phyloP scores from a whole-genome alignment of 2,888 invertebrate species.

The Microctonus aethiopoides region DNA sequence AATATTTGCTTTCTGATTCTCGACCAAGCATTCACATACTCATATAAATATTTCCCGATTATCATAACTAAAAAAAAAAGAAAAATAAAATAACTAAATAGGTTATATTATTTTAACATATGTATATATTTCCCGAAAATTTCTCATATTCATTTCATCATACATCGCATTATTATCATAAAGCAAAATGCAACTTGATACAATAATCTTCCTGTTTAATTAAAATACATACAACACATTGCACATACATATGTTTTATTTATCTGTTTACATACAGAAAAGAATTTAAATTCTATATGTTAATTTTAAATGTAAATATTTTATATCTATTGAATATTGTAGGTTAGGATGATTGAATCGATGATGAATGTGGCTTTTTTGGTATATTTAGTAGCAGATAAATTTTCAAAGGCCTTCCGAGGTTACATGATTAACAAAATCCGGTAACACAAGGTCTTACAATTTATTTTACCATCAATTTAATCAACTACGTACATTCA shows the following conservation, averaged over 20 bases:
- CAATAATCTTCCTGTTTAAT: neutral
- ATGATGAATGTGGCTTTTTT: neutral
- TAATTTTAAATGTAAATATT: neutral
- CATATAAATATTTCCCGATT: no score
- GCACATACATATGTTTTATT: no score
- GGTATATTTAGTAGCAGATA: neutral
- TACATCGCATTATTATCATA: neutral
- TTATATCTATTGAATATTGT: neutral
- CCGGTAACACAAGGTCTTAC: neutral
- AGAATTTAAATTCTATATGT: neutral
- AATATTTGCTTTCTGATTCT: conserved; percentile 32
- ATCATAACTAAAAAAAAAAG: no score
- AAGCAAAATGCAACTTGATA: neutral
- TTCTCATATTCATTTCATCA: no score
- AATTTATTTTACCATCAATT: no score
- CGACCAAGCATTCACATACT: conserved; percentile 3
- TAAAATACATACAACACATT: neutral
- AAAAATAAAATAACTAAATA: no score
- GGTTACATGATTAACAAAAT: neutral
- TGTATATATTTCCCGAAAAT: no score
- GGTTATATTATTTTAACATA: no score
- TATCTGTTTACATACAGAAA: neutral
- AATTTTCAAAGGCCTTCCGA: neutral
- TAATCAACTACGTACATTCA: no score
- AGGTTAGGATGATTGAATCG: neutral